Evolutionary conservation across 2,797 vertebrate genomes (phyloP), one percentile per base, ranked within the genome.

Genomic region (Hoplostethus atlanticus): DNA sequence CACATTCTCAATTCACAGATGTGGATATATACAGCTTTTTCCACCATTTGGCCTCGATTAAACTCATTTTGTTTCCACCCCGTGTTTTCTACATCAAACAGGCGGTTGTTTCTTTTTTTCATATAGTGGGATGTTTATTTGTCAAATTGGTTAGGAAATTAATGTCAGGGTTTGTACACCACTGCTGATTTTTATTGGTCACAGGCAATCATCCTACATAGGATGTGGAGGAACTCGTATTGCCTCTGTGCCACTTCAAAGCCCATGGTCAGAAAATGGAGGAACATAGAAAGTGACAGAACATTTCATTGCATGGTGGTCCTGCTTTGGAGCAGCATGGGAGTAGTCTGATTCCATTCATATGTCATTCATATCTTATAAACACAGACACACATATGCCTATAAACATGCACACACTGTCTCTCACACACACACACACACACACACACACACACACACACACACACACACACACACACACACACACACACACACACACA

Each of bases 1-100:
- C 78, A 85, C 13, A 28, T 21, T 67, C 36, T 65, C 60, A 21
- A 55, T 73, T 75, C 1, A 30, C 3, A 0, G 58, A 65, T 72
- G 60, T 79, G 67, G 13, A 64, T 16, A 53, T 60, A 21, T 28
- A 52, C 5, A 21, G 16, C 17, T 65, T 53, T 79, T 65, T 55
- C 0, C 25, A 54, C 54, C 76, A 80, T 83, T 87, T 85, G 84
- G 72, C 69, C 36, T 51, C 36, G 63, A 70, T 83, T 79, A 70
- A 77, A 72, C 25, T 64, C 0, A 53, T 68, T 84, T 70, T 62
- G 48, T 70, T 65, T 71, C 66, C 10, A 44, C n/a, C 73, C 68
- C 47, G 54, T 25, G 62, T 42, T 64, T 12, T 51, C 44, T 47
- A 15, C 61, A 47, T 76, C 30, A 79, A 67, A 53, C 36, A 36